Conservation (phyloP, 2,888 invertebrate genomes). For the Macrophya annulata region DNA sequence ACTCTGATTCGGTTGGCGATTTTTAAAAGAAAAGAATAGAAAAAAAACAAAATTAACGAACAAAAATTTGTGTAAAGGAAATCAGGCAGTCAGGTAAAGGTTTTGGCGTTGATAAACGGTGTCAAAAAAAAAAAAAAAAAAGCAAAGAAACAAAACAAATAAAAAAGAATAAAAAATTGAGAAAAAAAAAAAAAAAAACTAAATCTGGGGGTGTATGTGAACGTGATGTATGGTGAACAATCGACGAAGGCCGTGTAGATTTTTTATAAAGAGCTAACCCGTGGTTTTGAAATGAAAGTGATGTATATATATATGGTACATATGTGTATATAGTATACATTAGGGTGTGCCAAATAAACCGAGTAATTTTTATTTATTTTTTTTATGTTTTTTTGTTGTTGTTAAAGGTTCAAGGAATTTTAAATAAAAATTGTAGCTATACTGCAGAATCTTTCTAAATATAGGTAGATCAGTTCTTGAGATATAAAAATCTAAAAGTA, state of each 20-base stretch:
- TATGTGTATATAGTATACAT: neutral
- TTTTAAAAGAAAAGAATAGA: neutral
- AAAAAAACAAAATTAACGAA: neutral
- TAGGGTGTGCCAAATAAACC: no score
- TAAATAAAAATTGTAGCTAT: no score
- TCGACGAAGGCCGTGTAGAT: neutral
- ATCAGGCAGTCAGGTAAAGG: neutral
- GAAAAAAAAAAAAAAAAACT: neutral
- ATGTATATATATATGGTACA: neutral
- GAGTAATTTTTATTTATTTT: no score
- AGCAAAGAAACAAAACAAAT: neutral
- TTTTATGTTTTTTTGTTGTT: no score
- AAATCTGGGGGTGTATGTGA: neutral
- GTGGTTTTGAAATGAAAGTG: neutral
- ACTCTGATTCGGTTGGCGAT: no score
- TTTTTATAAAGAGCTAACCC: neutral
- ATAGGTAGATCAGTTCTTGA: no score
- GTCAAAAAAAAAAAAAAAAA: neutral
- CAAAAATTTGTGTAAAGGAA: neutral
- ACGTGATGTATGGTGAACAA: constrained; percentile 10
- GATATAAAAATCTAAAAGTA: no score
- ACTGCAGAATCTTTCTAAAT: no score
- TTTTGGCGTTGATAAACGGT: constrained; percentile 10
- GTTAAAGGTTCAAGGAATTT: no score
- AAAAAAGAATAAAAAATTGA: neutral